phyloP scores from a whole-genome alignment of 2,888 invertebrate genomes.

The Drosophila siamana region DNA sequence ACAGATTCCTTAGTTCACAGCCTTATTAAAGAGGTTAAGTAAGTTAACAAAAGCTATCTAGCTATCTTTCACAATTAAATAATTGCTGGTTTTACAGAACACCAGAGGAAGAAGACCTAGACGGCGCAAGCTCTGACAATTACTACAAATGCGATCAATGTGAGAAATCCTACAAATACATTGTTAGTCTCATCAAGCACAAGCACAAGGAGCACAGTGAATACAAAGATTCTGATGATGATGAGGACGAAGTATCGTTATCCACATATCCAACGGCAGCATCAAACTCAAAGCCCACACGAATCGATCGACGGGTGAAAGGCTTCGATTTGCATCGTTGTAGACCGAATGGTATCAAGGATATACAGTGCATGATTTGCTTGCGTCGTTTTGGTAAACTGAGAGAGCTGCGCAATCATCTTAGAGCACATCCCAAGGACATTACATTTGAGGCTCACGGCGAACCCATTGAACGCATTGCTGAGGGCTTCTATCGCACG shows the following conservation, averaged over 20 bases:
- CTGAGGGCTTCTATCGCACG: constrained; percentile 77
- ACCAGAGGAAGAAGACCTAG: constrained; percentile 60
- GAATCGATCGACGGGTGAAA: constrained; percentile 62
- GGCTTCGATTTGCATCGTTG: constrained; percentile 75
- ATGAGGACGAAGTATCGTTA: constrained; percentile 38
- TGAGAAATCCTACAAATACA: constrained; percentile 62
- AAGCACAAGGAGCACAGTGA: constrained; percentile 51
- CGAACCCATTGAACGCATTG: constrained; percentile 70
- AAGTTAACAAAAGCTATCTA: not conserved
- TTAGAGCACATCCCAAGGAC: constrained; percentile 67
- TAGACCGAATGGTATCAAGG: constrained; percentile 82
- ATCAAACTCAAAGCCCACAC: constrained; percentile 46
- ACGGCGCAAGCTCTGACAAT: constrained; percentile 44
- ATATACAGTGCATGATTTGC: constrained; percentile 85
- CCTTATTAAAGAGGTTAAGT: constrained; percentile 60
- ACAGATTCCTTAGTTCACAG: constrained; percentile 64
- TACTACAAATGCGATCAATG: constrained; percentile 71
- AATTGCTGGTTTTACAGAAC: constrained; percentile 22
- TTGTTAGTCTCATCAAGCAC: constrained; percentile 69
- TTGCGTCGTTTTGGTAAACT: constrained; percentile 80
- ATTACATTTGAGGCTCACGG: constrained; percentile 68
- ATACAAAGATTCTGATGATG: constrained; percentile 47
- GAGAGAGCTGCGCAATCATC: constrained; percentile 80
- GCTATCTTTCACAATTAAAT: not conserved
- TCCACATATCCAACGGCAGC: constrained; percentile 30